Evolutionary conservation across 2,797 vertebrate species (phyloP), one percentile per base, ranked within the genome.

Genomic region (Kryptolebias ocellatus): DNA sequence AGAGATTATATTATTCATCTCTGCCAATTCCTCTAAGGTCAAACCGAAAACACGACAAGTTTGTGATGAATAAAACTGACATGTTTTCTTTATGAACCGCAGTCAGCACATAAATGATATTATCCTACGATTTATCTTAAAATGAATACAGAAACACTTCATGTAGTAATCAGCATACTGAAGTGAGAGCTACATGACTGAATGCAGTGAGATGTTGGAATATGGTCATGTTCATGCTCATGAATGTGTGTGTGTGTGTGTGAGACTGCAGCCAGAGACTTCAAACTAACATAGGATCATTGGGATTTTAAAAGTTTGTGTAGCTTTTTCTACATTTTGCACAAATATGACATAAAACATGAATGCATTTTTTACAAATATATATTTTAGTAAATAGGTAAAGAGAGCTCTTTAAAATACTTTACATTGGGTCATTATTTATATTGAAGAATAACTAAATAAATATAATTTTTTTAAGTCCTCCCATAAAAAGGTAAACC

Each of bases 211-310:
- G 60, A 53, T 80, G 64, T 58, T 5, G 15, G 56, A 45, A 58
- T 11, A 53, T 67, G 72, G 58, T 1, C 12, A 53, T 12, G 45
- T n/a, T n/a, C 31, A 27, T 45, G 31, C 45, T 31, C 20, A 44
- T 58, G 64, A 9, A 37, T 64, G 53, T 46, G 55, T 57, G 42
- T 54, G 54, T 73, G 74, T 79, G 42, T 52, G 54, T 73, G 72
- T 80, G 67, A 31, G 81, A 79, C 79, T 85, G 80, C 75, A 83
- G 78, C 88, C 86, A 87, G 84, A 86, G 74, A 79, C 72, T 72
- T 76, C n/a, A 28, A 57, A 42, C 31, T 29, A 12, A 16, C 14
- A 54, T 14, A 15, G 24, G 10, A n/a, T 4, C 2, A 24, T 24
- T 24, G 20, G 20, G 20, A 24, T 24, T 11, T 18, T 20, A 4